Evolutionary conservation across 2,113 vertebrate genomes (phyloP), one percentile per base, ranked within the genome.

Genomic region (Potamarius usumacintae): DNA sequence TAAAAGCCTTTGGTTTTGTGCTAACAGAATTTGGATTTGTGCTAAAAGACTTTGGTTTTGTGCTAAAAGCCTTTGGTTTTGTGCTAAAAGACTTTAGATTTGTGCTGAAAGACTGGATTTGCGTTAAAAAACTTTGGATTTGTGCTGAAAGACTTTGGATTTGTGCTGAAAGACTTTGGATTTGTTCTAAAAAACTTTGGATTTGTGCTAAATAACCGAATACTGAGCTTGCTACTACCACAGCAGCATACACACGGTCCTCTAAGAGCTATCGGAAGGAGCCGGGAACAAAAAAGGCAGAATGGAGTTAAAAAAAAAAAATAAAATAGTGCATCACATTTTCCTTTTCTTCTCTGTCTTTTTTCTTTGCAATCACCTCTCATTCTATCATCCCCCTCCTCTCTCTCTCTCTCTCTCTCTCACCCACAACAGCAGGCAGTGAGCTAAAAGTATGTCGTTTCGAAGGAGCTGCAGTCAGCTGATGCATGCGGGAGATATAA

Each of bases 401-500:
- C n/a, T 48, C 53, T 34, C 55, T 7, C 77, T 15, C 86, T n/a
- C 57, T 81, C 65, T 7, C 77, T 15, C 86, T n/a, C 57, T 81
- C 65, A 63, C 69, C 14, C 27, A 63, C 82, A 69, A 53, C 58
- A 62, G 34, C 78, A 67, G 57, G 72, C 88, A 82, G 85, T 58
- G 77, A 82, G 78, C 78, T 71, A 58, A 86, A 82, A 86, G 78
- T 86, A 82, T 81, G 86, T 67, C 14, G 82, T 84, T 84, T 84
- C 1, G 76, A 69, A 81, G 27, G 85, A 80, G 63, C 50, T 83
- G 60, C 72, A 93, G 93, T 91, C 90, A 94, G 92, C 92, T 93
- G 94, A 94, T 93, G 92, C 91, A 93, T 91, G 90, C 90, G 85
- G 90, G 92, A 94, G 94, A 95, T 93, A 94, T 91, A 90, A 88